Evolutionary conservation across 2,888 invertebrate genomes (phyloP).

Genomic region (Crioceris asparagi): DNA sequence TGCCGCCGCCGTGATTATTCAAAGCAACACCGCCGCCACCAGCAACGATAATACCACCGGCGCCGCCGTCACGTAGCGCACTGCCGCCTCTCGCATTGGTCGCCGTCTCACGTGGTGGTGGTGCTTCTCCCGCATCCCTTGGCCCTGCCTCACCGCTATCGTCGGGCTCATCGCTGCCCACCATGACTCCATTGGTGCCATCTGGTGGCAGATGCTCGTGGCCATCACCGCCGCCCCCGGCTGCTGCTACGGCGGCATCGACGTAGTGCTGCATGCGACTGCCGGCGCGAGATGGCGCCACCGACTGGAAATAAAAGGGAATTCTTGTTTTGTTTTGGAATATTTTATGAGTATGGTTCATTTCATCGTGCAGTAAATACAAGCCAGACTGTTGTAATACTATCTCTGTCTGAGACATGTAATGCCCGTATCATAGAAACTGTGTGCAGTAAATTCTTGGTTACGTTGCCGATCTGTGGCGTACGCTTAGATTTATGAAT

Average conservation of each 20-base stretch:
- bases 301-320: slow-evolving; percentile 26
- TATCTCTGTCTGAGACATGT: no score
- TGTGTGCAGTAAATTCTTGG: no score
- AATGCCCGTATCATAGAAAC: no score
- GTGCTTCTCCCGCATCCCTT: slow-evolving; percentile 4
- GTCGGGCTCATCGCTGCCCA: slow-evolving; percentile 39
- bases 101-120: slow-evolving; percentile 3
- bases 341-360: no score
- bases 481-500: no score
- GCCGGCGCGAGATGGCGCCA: slow-evolving; percentile 36
- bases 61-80: slow-evolving; percentile 11
- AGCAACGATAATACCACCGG: no score
- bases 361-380: no score
- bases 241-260: slow-evolving; percentile 37
- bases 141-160: slow-evolving; percentile 30
- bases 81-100: neutral
- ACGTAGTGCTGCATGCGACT: slow-evolving; percentile 39
- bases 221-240: slow-evolving; percentile 27
- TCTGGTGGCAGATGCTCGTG: slow-evolving; percentile 21
- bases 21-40: no score
- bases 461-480: no score
- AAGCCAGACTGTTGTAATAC: no score
- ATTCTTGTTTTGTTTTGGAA: neutral
- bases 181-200: slow-evolving; percentile 38
- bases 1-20: slow-evolving; percentile 1